Percentiles rank a stretch among this genome's conserved stretches.
Conservation (phyloP, 2,113 vertebrate species). For the Motacilla tschutschensis region DNA sequence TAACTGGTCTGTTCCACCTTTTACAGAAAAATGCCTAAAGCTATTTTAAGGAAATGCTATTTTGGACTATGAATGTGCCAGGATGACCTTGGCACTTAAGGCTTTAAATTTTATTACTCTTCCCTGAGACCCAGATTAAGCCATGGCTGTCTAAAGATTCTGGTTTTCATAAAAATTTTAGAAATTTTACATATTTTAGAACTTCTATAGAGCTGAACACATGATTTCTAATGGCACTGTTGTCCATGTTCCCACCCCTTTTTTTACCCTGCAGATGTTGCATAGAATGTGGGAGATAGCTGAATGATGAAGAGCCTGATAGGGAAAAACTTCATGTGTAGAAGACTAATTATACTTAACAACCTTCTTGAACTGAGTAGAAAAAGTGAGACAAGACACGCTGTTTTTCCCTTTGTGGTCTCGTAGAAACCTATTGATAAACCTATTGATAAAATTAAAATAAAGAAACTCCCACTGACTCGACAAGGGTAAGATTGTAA, state of each 20-base stretch:
- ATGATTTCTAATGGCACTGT: background rate
- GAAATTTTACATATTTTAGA: background rate
- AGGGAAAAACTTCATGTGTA: background rate
- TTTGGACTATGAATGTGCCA: background rate
- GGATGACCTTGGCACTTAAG: background rate
- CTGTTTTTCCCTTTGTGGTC: background rate
- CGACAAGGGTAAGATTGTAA: background rate
- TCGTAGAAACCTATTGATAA: background rate
- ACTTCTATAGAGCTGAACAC: background rate
- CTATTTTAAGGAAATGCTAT: background rate
- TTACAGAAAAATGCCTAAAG: background rate
- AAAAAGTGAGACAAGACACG: background rate
- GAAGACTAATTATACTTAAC: background rate
- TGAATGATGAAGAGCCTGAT: background rate
- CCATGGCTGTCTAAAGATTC: background rate
- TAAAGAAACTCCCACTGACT: background rate
- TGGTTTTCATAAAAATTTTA: background rate
- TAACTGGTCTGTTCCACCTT: background rate
- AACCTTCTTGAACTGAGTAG: background rate
- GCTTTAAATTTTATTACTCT: background rate
- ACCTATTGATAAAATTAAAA: background rate
- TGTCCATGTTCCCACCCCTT: accelerated
- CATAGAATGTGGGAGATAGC: background rate
- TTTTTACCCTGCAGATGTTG: background rate
- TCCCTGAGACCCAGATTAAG: background rate